phyloP scores from a whole-genome alignment of 2,797 vertebrate genomes.

The Myioborus miniatus region DNA sequence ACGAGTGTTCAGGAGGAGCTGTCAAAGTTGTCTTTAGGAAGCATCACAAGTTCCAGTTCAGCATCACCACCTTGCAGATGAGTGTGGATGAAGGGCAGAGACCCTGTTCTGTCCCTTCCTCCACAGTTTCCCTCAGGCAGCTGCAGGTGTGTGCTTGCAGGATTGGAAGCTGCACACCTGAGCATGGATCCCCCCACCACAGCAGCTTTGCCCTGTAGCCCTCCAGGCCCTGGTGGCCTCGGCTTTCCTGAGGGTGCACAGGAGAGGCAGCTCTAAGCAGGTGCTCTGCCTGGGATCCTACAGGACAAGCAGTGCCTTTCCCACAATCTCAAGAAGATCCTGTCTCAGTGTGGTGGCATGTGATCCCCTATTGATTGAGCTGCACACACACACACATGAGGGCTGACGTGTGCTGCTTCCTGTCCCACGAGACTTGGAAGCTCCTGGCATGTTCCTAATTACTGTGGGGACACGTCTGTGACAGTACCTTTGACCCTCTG shows the following conservation, averaged over 20 bases:
- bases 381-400: not conserved
- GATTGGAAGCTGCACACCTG: not conserved
- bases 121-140: not conserved
- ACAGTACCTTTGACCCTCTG: not conserved
- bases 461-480: not conserved
- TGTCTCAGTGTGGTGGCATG: not conserved
- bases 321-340: not conserved
- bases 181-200: not conserved
- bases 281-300: not conserved
- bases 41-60: not conserved
- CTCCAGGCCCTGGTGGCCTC: not conserved
- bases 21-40: not conserved
- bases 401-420: not conserved
- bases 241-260: not conserved
- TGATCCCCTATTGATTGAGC: not conserved
- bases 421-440: not conserved
- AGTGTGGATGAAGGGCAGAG: not conserved
- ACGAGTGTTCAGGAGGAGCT: not conserved
- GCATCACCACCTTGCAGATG: rapidly evolving
- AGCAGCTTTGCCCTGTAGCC: not conserved
- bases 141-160: not conserved
- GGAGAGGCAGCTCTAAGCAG: not conserved
- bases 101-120: not conserved
- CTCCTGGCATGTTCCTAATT: not conserved
- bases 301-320: not conserved